A percentile compares a stretch with the other conserved stretches of the same genome.
Evolutionary conservation across 2,797 vertebrate genomes (phyloP).

Genomic region (Paratrypauchen microcephalus): DNA sequence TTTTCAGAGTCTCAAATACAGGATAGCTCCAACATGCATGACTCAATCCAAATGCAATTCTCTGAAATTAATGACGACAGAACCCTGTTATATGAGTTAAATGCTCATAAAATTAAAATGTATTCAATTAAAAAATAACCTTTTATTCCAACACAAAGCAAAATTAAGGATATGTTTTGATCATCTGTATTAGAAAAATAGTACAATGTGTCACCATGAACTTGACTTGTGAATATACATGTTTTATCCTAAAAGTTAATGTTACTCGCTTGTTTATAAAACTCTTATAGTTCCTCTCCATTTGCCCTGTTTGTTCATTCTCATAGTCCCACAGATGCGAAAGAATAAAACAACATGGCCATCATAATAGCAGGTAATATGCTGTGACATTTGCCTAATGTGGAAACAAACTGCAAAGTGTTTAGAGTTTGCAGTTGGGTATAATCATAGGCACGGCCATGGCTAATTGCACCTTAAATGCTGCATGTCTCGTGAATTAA

Average conservation of each 20-base stretch:
- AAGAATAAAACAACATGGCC: slow-evolving; percentile 19
- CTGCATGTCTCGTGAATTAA: slow-evolving; percentile 63
- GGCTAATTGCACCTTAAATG: slow-evolving; percentile 74
- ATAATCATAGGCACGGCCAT: slow-evolving; percentile 44
- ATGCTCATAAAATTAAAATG: too few relatives aligned
- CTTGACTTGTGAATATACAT: neutral
- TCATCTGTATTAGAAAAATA: neutral
- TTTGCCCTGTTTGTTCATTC: neutral
- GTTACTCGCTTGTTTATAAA: neutral
- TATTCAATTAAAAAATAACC: too few relatives aligned
- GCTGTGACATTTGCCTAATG: slow-evolving; percentile 70
- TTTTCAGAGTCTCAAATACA: too few relatives aligned
- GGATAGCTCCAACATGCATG: too few relatives aligned
- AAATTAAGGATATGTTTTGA: neutral
- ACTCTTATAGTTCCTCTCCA: neutral
- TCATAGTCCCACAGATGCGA: slow-evolving; percentile 9
- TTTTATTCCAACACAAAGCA: neutral
- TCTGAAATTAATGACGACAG: too few relatives aligned
- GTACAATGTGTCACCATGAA: neutral
- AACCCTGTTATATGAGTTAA: too few relatives aligned
- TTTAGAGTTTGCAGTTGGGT: slow-evolving; percentile 60
- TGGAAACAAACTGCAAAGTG: slow-evolving; percentile 61
- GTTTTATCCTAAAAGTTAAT: neutral
- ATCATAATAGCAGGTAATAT: slow-evolving; percentile 57
- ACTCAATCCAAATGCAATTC: too few relatives aligned